Percentiles rank a stretch among this genome's conserved stretches.
Conservation (phyloP, 2,888 invertebrate genomes). For the Leptopilina drosophilae region DNA sequence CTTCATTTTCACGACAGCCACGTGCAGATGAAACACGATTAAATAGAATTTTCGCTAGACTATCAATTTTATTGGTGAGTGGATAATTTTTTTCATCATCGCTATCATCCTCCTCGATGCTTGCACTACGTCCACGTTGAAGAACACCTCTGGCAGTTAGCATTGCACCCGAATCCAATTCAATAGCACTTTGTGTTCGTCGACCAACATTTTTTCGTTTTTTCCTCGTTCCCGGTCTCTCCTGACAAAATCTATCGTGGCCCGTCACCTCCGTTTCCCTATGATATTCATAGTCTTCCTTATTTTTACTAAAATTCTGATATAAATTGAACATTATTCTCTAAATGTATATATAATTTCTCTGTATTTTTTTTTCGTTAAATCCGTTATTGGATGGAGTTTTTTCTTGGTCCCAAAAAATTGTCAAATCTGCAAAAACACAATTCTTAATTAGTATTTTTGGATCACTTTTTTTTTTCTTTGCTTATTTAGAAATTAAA, state of each 20-base stretch:
- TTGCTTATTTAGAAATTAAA: background rate
- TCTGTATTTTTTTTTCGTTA: background rate
- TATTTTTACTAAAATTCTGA: conserved; percentile 83
- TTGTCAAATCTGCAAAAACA: background rate
- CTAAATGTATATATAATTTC: too few relatives aligned
- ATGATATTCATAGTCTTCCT: conserved; percentile 77
- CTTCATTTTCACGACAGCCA: conserved; percentile 67
- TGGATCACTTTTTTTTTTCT: background rate
- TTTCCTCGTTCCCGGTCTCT: conserved; percentile 79
- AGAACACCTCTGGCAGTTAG: conserved; percentile 68
- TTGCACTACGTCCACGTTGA: conserved; percentile 80
- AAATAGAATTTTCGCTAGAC: conserved; percentile 86
- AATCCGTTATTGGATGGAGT: conserved; percentile 17
- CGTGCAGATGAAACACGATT: conserved; percentile 73
- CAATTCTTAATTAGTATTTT: too few relatives aligned
- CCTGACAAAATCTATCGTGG: conserved; percentile 89
- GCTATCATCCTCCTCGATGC: conserved; percentile 81
- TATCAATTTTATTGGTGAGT: conserved; percentile 86
- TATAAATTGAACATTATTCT: conserved; percentile 86
- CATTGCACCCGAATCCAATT: conserved; percentile 72
- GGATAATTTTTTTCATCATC: conserved; percentile 79
- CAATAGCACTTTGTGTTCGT: conserved; percentile 74
- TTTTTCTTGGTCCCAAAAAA: conserved; percentile 28
- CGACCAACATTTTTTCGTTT: conserved; percentile 69
- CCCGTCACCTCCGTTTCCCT: conserved; percentile 83